These are phyloP conservation scores for Mycetomoellerius zeteki DNA, from an alignment of 1,140 invertebrate genomes.

Conservation along the genomic window DNA sequence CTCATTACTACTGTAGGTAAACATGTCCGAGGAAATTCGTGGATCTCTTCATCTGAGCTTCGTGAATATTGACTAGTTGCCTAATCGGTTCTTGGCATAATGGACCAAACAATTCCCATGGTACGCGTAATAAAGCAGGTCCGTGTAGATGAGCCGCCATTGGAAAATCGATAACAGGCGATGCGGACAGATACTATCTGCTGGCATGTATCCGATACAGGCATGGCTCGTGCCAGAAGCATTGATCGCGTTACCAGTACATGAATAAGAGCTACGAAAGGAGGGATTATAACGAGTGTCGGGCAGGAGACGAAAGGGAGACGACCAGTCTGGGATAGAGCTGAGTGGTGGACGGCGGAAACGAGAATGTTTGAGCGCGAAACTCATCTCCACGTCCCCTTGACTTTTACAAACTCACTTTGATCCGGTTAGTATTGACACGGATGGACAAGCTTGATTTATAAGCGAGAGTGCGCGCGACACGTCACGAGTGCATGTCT, in stretches of 20 bases:
- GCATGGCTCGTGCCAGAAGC: conserved; percentile 62
- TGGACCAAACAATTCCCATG: conserved; percentile 54
- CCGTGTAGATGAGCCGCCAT: conserved; percentile 33
- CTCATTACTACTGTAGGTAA: neutral
- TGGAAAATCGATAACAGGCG: conserved; percentile 59
- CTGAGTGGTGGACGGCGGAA: conserved; percentile 26
- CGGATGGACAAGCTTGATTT: conserved; percentile 63
- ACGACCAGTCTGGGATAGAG: neutral
- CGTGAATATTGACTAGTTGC: neutral
- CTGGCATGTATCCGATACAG: conserved; percentile 47
- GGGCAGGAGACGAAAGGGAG: conserved; percentile 17
- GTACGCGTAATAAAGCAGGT: conserved; percentile 52
- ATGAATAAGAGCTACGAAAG: conserved; percentile 57
- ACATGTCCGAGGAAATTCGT: neutral
- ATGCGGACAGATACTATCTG: conserved; percentile 61
- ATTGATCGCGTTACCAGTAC: conserved; percentile 60
- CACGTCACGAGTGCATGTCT: conserved; percentile 61
- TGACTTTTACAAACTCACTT: conserved; percentile 69
- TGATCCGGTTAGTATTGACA: conserved; percentile 66
- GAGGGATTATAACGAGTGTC: conserved; percentile 70
- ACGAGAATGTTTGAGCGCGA: conserved; percentile 30
- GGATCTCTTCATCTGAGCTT: neutral
- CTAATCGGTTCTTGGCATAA: conserved; percentile 52
- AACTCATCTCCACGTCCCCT: conserved; percentile 55
- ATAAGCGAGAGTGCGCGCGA: conserved; percentile 64